These are phyloP conservation scores for Penaeus indicus DNA, from an alignment of 1,140 invertebrate species.

Conservation along the genomic window DNA sequence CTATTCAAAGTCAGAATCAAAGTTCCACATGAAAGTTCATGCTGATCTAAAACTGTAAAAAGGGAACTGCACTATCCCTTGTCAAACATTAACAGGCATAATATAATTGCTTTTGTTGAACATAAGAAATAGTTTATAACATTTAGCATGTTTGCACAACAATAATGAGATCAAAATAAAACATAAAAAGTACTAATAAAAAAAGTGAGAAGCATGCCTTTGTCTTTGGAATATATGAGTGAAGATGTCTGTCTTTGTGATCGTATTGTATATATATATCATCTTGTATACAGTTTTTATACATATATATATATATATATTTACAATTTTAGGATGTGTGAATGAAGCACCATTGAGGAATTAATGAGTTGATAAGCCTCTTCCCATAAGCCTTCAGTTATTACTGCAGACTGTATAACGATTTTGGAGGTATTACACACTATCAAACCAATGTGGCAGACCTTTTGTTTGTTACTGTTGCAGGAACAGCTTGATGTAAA, in stretches of 20 bases:
- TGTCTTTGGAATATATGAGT: no score
- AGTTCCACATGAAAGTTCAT: no score
- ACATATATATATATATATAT: slow-evolving; percentile 49
- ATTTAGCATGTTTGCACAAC: no score
- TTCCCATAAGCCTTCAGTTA: background rate
- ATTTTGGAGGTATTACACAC: no score
- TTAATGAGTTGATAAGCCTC: slow-evolving; percentile 34
- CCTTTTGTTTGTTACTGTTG: slow-evolving; percentile 62
- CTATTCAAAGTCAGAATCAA: no score
- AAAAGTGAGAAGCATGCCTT: no score
- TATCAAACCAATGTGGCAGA: slow-evolving; percentile 65
- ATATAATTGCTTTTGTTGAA: no score
- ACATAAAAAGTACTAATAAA: background rate
- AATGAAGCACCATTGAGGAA: slow-evolving; percentile 59
- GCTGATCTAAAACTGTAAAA: no score
- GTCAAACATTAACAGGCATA: no score
- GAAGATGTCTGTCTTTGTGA: background rate
- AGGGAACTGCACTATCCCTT: no score
- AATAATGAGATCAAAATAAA: background rate
- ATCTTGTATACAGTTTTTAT: slow-evolving; percentile 39
- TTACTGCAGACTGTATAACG: background rate
- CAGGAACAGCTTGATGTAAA: slow-evolving; percentile 65
- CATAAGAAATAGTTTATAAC: no score
- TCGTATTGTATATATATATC: slow-evolving; percentile 1
- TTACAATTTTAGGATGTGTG: slow-evolving; percentile 38